Conservation (phyloP, 2,797 vertebrate genomes). For the Xiphophorus birchmanni region DNA sequence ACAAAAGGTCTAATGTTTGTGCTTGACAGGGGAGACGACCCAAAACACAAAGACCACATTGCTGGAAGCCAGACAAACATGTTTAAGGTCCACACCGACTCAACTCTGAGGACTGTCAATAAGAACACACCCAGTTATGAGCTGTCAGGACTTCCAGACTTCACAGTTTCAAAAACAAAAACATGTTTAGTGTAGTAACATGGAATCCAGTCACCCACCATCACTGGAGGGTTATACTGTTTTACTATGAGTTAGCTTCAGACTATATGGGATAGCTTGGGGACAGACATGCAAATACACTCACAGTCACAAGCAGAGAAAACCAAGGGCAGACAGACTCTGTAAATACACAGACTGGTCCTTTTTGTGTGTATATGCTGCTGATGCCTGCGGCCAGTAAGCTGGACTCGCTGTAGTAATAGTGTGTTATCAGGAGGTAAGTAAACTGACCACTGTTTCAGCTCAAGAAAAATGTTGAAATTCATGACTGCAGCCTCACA, state of each 20-base stretch:
- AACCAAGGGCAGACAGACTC: conserved; percentile 16
- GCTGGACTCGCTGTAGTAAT: conserved; percentile 14
- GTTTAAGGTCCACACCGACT: too few species aligned
- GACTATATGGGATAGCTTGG: conserved; percentile 1
- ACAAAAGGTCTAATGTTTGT: background rate
- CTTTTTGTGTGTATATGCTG: background rate
- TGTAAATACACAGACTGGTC: conserved; percentile 17
- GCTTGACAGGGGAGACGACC: background rate
- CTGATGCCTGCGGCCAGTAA: conserved; percentile 4
- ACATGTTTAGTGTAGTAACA: background rate
- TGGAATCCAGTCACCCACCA: background rate
- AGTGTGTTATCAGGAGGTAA: conserved; percentile 33
- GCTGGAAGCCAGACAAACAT: conserved; percentile 13
- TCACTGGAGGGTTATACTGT: background rate
- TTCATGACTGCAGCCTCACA: conserved; percentile 6
- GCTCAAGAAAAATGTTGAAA: conserved; percentile 28
- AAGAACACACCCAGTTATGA: conserved; percentile 9
- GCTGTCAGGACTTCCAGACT: background rate
- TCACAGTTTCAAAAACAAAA: background rate
- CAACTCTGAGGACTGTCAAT: too few species aligned
- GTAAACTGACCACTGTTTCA: conserved; percentile 49
- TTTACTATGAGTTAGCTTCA: background rate
- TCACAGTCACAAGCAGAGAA: conserved; percentile 8
- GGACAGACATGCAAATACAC: conserved; percentile 27
- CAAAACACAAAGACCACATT: background rate